Base-by-base conservation (phyloP, 2,113 vertebrate genomes). In the Ciconia boyciana region DNA sequence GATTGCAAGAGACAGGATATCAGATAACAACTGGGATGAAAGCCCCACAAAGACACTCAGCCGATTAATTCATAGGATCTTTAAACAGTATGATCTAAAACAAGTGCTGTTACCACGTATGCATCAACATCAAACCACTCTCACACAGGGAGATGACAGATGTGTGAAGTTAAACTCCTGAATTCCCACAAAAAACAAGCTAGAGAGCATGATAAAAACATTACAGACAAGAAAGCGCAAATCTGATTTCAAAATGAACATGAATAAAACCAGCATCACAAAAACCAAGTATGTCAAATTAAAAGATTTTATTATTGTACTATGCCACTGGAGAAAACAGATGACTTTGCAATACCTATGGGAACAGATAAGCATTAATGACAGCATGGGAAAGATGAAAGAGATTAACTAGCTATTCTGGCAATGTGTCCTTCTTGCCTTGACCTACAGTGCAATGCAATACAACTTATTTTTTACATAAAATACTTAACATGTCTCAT, bases 321-420 rank as follows among this genome's bases (percentile, higher is more conserved):
- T 81, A 14, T n/a, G 39, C 41, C 83, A 79, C 74, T 51, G 87
- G 79, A 83, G 85, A 84, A 95, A 96, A 96, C 34, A 61, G 79
- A 90, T 93, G 83, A 86, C 76, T 94, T 88, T 90, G 95, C 62
- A 90, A 88, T 92, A 90, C 75, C 84, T 95, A 22, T 93, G 93
- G 89, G 93, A 96, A 83, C 78, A 97, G 94, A 95, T 83, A 96
- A 97, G 84, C 83, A 77, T 94, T 96, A 94, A 96, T 94, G 90
- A 86, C 49, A 94, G 87, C 87, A 76, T 93, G 87, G 82, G 89
- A 90, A 91, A 96, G 93, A 97, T 96, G 91, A 96, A 94, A 92
- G 88, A 89, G 85, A 95, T 94, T 95, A 96, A 84, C 84, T 31
- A 87, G 84, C 75, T 93, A 90, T 93, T 93, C 79, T 93, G 94